Evolutionary conservation across 1,140 invertebrate genomes (phyloP), one percentile per base, ranked within the genome.

Genomic region (Drepana arcuata): DNA sequence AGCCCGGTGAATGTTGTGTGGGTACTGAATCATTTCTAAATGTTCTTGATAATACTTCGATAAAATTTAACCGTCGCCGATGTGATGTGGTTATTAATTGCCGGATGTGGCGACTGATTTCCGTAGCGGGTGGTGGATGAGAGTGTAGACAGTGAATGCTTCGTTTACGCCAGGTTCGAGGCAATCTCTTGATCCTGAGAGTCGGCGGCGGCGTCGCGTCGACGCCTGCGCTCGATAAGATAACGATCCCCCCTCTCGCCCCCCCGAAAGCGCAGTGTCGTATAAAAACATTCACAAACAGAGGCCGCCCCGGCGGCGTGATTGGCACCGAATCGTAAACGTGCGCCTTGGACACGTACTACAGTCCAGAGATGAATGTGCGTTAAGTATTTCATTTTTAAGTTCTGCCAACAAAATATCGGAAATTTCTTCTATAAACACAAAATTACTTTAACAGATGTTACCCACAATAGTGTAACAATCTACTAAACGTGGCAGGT

Each of bases 171-270:
- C 47, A 38, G 43, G 44, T 44, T 45, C 32, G 41, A 48, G 36
- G 40, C 39, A 48, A 48, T 50, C 47, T 57, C n/a, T 50, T 38
- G 47, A 50, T 54, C 50, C 61, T 34, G 50, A 34, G 46, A 25
- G 42, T 32, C 41, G 52, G 40, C n/a, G n/a, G n/a, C 41, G 57
- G 53, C 60, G 59, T 54, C 62, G 44, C 53, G 54, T 46, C 52
- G 66, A 45, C 61, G 66, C 57, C 54, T 55, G 59, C 36, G 42
- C 52, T 33, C 46, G 68, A 70, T 72, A 67, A 77, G 60, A 71
- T 77, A 75, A 72, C 45, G 36, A 53, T 57, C 50, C 53, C 51
- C 44, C 47, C 45, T 30, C 46, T 41, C 48, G 29, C 41, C 36
- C 46, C 11, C 35, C 46, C 34, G 18, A 43, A 49, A 35, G 36